Base-by-base conservation (phyloP, 2,888 invertebrate genomes). In the Nemotelus pantherinus region DNA sequence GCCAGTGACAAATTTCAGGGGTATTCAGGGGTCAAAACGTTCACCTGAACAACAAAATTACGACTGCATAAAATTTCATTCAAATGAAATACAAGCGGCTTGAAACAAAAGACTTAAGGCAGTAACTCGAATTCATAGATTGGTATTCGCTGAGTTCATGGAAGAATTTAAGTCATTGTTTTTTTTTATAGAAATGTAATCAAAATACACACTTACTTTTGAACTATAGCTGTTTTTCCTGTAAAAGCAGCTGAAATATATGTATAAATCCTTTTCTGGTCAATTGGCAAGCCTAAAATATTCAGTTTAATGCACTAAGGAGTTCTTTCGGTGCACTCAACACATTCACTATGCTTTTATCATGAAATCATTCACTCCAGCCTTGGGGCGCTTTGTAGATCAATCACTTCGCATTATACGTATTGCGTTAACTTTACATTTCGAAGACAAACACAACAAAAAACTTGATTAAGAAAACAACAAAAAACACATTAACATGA, bases 391-490 rank as follows among this genome's bases (percentile, higher is more conserved):
- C 70, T 55, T 70, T 55, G 41, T 2, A 25, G 25, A 67, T 67
- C 47, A 67, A 67, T 67, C 67, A 67, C 67, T 48, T 47, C 6
- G 67, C 25, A 67, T 50, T 6, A 67, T 67, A 43, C 55, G 53
- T 53, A 55, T 55, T 74, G 63, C 60, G 50, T 74, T 74, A 74
- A 74, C 74, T 74, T 74, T 74, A 63, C 74, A 74, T 74, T 74
- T 74, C 74, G 7, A 25, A 60, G 74, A 7, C 60, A 74, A 74
- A 45, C 60, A 57, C 47, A 72, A 60, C 44, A 68, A 72, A 60
- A 60, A 70, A 53, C 70, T 70, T 70, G 70, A 70, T 70, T 70
- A 55, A 41, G 63, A 74, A 74, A 74, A 74, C 63, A 74, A 25
- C 25, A 25, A 71, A 3, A 50, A 71, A 39, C 60, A 74, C 60